phyloP scores from a whole-genome alignment of 1,140 invertebrate genomes.

The Aleiodes sp. region DNA sequence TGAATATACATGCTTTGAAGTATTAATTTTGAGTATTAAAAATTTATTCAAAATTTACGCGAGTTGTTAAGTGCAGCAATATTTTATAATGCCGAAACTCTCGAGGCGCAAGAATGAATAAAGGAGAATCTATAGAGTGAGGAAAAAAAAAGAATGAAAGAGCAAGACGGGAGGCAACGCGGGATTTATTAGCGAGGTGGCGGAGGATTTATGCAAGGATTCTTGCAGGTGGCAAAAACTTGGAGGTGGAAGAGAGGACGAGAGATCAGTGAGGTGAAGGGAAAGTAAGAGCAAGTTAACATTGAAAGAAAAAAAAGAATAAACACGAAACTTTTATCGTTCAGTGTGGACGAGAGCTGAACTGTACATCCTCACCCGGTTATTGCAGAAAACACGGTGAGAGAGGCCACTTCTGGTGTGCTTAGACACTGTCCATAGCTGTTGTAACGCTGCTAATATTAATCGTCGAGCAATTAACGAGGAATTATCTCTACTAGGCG shows the following conservation, averaged over 20 bases:
- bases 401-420: background rate
- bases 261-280: conserved; percentile 10
- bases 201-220: conserved; percentile 59
- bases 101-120: background rate
- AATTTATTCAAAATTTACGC: background rate
- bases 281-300: conserved; percentile 7
- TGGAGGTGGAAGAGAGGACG: conserved; percentile 26
- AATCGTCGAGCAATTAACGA: conserved; percentile 37
- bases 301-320: background rate
- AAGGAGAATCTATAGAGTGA: background rate
- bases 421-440: background rate
- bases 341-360: background rate
- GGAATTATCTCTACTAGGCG: conserved; percentile 28
- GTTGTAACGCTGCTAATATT: conserved; percentile 35
- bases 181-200: conserved; percentile 56
- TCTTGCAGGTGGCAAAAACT: conserved; percentile 52
- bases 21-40: background rate
- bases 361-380: background rate
- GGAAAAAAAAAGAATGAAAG: conserved; percentile 22
- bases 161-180: conserved; percentile 34
- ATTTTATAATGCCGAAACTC: background rate
- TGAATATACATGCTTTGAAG: background rate
- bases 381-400: background rate
- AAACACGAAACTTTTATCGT: conserved; percentile 18
- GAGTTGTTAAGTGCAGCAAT: background rate